phyloP scores from a whole-genome alignment of 2,888 invertebrate genomes.

The Lagria hirta region DNA sequence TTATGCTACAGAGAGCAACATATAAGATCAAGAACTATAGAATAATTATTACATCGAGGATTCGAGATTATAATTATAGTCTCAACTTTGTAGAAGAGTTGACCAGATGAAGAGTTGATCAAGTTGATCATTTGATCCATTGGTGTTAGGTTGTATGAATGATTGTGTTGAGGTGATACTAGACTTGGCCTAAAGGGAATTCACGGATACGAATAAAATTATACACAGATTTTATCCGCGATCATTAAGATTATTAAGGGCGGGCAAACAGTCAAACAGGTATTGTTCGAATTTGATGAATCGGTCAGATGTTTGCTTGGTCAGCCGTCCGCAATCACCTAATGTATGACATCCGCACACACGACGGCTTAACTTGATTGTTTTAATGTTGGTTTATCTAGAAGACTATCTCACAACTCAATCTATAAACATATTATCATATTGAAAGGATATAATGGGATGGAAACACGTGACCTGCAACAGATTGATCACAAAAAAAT shows the following conservation, averaged over 20 bases:
- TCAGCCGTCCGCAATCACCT: constrained; percentile 43
- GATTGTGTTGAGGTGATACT: constrained; percentile 47
- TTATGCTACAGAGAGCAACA: constrained; percentile 47
- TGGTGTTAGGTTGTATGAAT: constrained; percentile 33
- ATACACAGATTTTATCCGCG: constrained; percentile 55
- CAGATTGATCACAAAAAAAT: no score
- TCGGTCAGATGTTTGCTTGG: constrained; percentile 50
- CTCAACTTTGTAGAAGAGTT: constrained; percentile 46
- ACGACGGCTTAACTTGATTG: constrained; percentile 31
- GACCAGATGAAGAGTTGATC: constrained; percentile 38
- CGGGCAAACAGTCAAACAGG: constrained; percentile 51
- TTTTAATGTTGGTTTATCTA: constrained; percentile 33
- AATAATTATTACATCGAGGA: constrained; percentile 52
- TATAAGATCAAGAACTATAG: constrained; percentile 49
- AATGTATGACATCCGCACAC: constrained; percentile 37
- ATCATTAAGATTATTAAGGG: constrained; percentile 56
- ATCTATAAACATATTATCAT: constrained; percentile 32
- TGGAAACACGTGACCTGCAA: no score
- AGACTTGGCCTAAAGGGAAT: constrained; percentile 50
- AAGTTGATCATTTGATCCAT: constrained; percentile 2
- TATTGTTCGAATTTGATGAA: constrained; percentile 51
- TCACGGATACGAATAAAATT: constrained; percentile 54
- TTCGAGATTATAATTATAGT: constrained; percentile 52
- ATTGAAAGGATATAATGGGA: constrained; percentile 30
- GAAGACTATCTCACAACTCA: constrained; percentile 25